Evolutionary conservation across 2,797 vertebrate genomes (phyloP).

Genomic region (Capromys pilorides): DNA sequence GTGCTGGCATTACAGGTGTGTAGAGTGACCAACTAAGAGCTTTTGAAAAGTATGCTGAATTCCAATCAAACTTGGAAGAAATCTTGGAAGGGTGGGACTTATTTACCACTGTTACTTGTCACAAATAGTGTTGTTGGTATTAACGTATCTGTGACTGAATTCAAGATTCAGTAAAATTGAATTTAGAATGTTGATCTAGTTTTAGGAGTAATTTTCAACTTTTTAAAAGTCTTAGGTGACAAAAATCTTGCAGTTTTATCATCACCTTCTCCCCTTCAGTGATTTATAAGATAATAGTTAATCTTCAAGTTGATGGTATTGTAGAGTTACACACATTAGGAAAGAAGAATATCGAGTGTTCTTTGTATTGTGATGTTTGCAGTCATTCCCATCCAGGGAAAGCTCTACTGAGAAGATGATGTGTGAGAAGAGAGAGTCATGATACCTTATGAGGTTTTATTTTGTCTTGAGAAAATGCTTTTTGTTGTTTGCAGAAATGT

Average conservation of each 20-base stretch:
- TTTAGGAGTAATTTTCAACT: not conserved
- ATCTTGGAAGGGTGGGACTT: not conserved
- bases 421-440: not conserved
- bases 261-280: not conserved
- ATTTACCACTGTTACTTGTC: not conserved
- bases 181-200: not conserved
- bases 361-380: not conserved
- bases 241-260: not conserved
- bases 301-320: not conserved
- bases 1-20: not conserved
- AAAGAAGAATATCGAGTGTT: not conserved
- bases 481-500: not conserved
- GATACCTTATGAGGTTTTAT: not conserved
- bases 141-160: not conserved
- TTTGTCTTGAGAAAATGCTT: conserved; percentile 6
- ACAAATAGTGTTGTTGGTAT: not conserved
- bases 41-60: not conserved
- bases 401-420: not conserved
- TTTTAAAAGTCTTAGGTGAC: not conserved
- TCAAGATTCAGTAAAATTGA: conserved; percentile 1
- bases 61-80: not conserved
- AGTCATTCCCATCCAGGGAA: not conserved
- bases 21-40: not conserved
- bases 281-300: not conserved
- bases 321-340: not conserved